Evolutionary conservation across 2,113 vertebrate genomes (phyloP).

Genomic region (Numida meleagris): DNA sequence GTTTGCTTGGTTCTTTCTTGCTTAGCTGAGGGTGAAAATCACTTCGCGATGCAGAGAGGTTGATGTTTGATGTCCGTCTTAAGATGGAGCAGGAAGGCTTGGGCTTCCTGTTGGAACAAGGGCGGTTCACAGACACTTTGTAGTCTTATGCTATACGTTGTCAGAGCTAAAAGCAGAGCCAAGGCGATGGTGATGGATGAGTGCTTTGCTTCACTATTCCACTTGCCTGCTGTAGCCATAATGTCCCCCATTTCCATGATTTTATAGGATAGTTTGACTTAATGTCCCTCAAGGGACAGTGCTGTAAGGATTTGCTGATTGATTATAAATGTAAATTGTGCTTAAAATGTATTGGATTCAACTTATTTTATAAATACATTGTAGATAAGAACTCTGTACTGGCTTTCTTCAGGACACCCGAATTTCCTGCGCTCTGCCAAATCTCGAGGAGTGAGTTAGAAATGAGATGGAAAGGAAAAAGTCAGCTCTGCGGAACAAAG

Average conservation of each 20-base stretch:
- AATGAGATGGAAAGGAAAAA: not conserved
- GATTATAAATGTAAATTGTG: not conserved
- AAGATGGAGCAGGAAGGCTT: fast-evolving
- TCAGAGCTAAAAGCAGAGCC: not conserved
- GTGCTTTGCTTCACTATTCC: fast-evolving
- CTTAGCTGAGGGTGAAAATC: not conserved
- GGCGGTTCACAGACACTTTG: fast-evolving
- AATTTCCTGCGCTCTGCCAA: not conserved
- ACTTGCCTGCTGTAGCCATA: not conserved
- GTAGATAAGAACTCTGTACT: fast-evolving
- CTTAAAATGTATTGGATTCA: not conserved
- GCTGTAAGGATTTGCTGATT: not conserved
- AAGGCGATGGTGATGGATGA: not conserved
- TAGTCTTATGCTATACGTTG: fast-evolving
- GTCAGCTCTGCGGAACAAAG: not conserved
- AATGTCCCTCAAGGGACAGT: not conserved
- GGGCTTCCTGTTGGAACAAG: fast-evolving
- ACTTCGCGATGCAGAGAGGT: not conserved
- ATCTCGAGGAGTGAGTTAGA: not conserved
- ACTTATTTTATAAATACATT: not conserved
- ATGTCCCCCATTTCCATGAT: not conserved
- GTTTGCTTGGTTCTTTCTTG: not conserved
- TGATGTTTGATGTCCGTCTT: not conserved
- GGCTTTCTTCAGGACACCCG: not conserved
- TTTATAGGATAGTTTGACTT: not conserved